Percentiles rank a stretch among this genome's conserved stretches.
Conservation (phyloP, 2,113 vertebrate genomes). For the Rhinolophus sinicus region DNA sequence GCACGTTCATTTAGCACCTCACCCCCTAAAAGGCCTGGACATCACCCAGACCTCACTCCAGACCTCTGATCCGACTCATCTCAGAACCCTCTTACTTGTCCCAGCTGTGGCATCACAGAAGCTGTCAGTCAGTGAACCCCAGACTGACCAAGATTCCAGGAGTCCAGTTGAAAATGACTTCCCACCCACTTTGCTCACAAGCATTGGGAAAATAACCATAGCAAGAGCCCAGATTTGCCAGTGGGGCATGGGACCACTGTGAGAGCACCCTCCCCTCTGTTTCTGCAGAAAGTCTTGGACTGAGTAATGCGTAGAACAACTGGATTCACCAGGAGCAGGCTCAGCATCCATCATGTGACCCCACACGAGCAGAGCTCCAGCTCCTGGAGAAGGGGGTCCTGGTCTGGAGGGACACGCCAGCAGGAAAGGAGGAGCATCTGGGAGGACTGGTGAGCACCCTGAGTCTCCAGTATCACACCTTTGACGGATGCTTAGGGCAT, state of each 20-base stretch:
- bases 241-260: no score
- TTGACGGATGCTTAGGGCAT: fast-evolving
- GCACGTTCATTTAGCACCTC: background rate
- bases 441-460: background rate
- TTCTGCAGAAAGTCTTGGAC: background rate
- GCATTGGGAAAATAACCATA: background rate
- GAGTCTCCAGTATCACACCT: background rate
- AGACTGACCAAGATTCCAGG: background rate
- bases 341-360: fast-evolving
- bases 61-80: background rate
- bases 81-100: background rate
- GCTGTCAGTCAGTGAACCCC: background rate
- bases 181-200: background rate
- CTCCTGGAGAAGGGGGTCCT: background rate
- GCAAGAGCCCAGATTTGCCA: background rate
- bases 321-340: background rate
- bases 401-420: background rate
- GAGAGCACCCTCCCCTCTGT: background rate
- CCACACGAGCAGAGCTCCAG: fast-evolving
- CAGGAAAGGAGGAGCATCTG: background rate
- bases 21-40: background rate
- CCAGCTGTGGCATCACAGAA: background rate
- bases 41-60: background rate
- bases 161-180: background rate
- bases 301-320: fast-evolving